Conservation (phyloP, 2,113 vertebrate genomes). For the Calidris pugnax region DNA sequence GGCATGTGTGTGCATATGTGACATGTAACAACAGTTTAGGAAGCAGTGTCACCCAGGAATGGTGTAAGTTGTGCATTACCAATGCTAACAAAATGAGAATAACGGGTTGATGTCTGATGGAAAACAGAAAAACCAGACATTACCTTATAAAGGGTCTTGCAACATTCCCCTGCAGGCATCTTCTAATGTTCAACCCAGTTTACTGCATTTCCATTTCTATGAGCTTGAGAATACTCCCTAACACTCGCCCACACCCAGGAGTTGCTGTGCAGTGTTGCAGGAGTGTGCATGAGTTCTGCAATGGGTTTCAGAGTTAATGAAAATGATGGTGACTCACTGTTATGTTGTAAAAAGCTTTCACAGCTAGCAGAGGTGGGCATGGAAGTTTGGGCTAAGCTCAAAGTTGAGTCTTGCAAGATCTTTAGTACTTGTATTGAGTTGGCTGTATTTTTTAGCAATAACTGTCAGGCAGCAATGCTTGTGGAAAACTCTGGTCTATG, state of each 20-base stretch:
- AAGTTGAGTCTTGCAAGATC: not conserved
- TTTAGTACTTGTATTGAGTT: not conserved
- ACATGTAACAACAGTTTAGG: not conserved
- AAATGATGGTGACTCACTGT: too few species aligned
- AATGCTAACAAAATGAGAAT: not conserved
- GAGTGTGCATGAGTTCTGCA: not conserved
- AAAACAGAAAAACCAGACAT: not conserved
- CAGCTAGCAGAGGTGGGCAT: not conserved
- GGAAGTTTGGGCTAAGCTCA: not conserved
- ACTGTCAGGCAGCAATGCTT: not conserved
- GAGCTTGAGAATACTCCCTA: not conserved
- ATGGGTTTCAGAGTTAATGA: too few species aligned
- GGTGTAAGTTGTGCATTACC: not conserved
- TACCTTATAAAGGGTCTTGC: not conserved
- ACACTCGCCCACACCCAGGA: not conserved
- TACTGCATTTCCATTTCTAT: not conserved
- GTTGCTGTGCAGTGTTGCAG: not conserved
- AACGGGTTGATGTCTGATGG: not conserved
- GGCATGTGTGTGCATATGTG: not conserved
- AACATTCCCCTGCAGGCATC: not conserved
- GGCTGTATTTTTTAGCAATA: not conserved
- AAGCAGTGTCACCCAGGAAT: not conserved
- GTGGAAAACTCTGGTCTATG: not conserved
- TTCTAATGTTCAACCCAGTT: not conserved
- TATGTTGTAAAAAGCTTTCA: too few species aligned